Evolutionary conservation across 2,888 invertebrate genomes (phyloP), one percentile per base, ranked within the genome.

Genomic region (Coecobrya sp.): DNA sequence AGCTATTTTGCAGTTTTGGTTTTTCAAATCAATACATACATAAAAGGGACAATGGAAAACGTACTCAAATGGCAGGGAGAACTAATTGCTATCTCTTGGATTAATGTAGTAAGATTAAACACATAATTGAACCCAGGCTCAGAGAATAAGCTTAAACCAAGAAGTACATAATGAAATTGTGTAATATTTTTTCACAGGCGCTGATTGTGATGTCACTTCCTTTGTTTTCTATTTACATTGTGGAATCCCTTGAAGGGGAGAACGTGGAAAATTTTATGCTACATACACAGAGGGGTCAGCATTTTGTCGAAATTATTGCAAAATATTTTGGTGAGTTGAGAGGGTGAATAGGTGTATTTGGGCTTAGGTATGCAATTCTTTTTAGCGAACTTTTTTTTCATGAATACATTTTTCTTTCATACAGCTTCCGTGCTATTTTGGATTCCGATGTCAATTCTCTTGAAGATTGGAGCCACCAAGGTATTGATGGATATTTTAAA

Each of bases 381-480:
- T n/a, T n/a, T n/a, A n/a, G n/a, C n/a, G n/a, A n/a, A n/a, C n/a
- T n/a, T n/a, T n/a, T n/a, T n/a, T n/a, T n/a, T n/a, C 10, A 16
- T 82, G 13, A 7, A 16, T 16, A 65, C 2, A n/a, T 7, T 62
- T 7, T 22, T 68, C 0, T 59, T 82, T 36, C 11, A 11, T 19
- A 22, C 65, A 93, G 93, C 45, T 65, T 42, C 89, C 5, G 19
- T 89, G 0, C 2, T 84, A 5, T 79, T 86, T 73, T 89, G 89
- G 86, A 52, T 84, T 19, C 93, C 92, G 0, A 73, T 93, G 84
- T 92, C 92, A 62, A 86, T 92, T 45, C 2, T 92, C 27, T 25
- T 93, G 73, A 93, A 93, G 55, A 85, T 92, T 84, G 93, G 86
- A 49, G 92, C 92, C 1, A 86, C 93, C 22, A 65, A 76, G 85